Base-by-base conservation (phyloP, 2,888 invertebrate species). In the Euzetes globulus region DNA sequence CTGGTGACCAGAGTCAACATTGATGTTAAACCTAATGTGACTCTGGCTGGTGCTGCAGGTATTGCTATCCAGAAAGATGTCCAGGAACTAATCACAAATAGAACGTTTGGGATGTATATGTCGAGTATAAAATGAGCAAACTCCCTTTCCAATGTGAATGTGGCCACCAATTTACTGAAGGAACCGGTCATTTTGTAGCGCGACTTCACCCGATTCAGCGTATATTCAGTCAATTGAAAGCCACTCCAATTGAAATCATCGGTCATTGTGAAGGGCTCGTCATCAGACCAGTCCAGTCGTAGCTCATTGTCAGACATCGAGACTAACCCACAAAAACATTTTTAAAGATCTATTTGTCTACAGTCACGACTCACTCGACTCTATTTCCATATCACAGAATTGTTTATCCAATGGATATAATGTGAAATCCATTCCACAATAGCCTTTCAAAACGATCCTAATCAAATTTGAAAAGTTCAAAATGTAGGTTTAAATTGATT, bases 401-500 rank as follows among this genome's bases (percentile, higher is more conserved):
- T 93, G 92, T 74, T 89, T 88, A 81, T 93, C 92, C 80, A 93
- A 92, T 0, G 92, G 92, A 80, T 92, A 93, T 81, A 92, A 92
- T 81, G 91, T 88, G 77, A 92, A 84, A 80, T 91, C 88, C 87
- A 93, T 90, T 86, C 91, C 90, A 80, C 92, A 92, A 79, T 91
- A 33, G 17, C 74, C 74, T n/a, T 71, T 50, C 37, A 74, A 45
- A 19, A 6, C 5, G 5, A 74, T 71, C 9, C 73, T 73, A 19
- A 47, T 11, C 17, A 25, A 55, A 22, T 19, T 13, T 2, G 33
- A 15, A 71, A 15, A 6, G 13, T 19, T 29, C 4, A 22, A 27
- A 19, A 90, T 0, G 92, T 86, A 17, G n/a, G 2, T 4, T n/a
- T 7, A 63, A 45, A n/a, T 29, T 63, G 7, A 63, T n/a, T n/a